These are phyloP conservation scores for Rhizomys pruinosus DNA, from an alignment of 2,113 vertebrate species.

Conservation along the genomic window DNA sequence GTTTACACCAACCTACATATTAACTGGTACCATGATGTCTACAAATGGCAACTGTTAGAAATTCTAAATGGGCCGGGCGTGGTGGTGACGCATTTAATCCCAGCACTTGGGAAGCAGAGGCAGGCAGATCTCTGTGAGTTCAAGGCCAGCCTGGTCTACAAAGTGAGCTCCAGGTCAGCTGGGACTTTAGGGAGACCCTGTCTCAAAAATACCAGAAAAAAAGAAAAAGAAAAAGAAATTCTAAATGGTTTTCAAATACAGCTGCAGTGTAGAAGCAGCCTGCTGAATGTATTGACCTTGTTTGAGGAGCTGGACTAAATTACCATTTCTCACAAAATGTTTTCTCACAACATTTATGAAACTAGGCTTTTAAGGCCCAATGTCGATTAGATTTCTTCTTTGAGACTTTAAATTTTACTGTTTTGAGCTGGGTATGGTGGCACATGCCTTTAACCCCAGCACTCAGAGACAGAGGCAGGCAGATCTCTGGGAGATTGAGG, in stretches of 20 bases:
- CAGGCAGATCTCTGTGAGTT: too few relatives aligned
- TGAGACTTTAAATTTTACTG: constrained; percentile 17
- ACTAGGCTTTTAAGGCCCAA: not conserved
- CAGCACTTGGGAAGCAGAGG: too few relatives aligned
- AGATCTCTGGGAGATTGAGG: too few relatives aligned
- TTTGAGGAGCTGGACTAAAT: not conserved
- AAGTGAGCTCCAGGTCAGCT: too few relatives aligned
- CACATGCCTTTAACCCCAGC: too few relatives aligned
- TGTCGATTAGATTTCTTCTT: not conserved
- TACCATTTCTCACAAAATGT: not conserved
- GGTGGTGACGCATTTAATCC: too few relatives aligned
- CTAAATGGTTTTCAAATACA: not conserved
- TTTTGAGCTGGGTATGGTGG: not conserved
- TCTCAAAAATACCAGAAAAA: too few relatives aligned
- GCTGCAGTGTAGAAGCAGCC: not conserved
- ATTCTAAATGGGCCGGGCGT: not conserved
- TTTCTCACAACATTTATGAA: constrained; percentile 13
- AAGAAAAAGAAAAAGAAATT: too few relatives aligned
- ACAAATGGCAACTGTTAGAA: not conserved
- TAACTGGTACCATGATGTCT: not conserved
- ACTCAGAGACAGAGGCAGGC: too few relatives aligned
- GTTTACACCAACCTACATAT: not conserved
- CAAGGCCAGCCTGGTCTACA: too few relatives aligned
- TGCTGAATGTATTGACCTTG: not conserved
- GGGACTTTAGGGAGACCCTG: too few relatives aligned